Percentiles rank a stretch among this genome's conserved stretches.
Evolutionary conservation across 2,113 vertebrate species (phyloP).

Genomic region (Ascaphus truei): DNA sequence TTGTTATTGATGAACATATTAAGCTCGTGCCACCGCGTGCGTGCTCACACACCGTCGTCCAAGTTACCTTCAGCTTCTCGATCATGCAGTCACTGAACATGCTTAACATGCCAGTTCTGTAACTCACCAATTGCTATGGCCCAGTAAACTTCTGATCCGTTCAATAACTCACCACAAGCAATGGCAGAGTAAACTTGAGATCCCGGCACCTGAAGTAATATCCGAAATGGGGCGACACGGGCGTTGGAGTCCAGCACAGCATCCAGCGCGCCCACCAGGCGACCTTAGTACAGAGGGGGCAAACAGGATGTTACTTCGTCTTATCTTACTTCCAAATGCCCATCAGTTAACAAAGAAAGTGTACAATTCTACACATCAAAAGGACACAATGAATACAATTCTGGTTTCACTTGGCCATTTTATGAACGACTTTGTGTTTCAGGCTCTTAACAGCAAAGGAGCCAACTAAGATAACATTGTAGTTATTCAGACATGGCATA

Average conservation of each 20-base stretch:
- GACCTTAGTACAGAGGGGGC: slow-evolving; percentile 60
- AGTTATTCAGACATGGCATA: no score
- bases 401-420: no score
- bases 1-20: slow-evolving; percentile 37
- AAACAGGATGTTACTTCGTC: no score
- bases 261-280: slow-evolving; percentile 91
- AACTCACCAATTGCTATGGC: slow-evolving; percentile 86
- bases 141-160: slow-evolving; percentile 84
- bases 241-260: slow-evolving; percentile 90
- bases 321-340: no score
- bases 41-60: slow-evolving; percentile 23
- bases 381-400: no score
- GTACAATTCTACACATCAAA: no score
- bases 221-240: slow-evolving; percentile 84
- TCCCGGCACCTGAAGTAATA: slow-evolving; percentile 90
- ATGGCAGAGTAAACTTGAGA: slow-evolving; percentile 92
- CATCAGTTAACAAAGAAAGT: no score
- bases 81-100: slow-evolving; percentile 61
- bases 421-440: no score
- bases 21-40: slow-evolving; percentile 11
- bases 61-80: slow-evolving; percentile 57
- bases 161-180: slow-evolving; percentile 86
- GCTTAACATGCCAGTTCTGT: slow-evolving; percentile 47
- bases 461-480: no score
- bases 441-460: no score